phyloP scores from a whole-genome alignment of 2,888 invertebrate genomes.

The Drosophila dives region DNA sequence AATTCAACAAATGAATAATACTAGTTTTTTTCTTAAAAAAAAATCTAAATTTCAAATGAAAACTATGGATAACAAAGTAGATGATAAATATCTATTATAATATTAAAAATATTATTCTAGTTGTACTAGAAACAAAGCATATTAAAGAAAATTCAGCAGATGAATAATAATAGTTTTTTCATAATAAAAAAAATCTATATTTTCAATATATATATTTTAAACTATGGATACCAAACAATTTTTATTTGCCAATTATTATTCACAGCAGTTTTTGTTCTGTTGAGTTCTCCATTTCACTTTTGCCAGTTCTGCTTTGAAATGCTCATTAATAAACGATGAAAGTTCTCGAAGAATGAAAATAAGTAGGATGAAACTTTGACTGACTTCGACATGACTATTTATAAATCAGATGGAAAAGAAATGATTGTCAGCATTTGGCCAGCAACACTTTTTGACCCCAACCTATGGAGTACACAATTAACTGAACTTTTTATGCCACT shows the following conservation, averaged over 20 bases:
- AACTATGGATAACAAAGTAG: background rate
- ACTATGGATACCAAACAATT: background rate
- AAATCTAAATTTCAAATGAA: background rate
- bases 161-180: background rate
- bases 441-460: slow-evolving; percentile 32
- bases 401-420: slow-evolving; percentile 29
- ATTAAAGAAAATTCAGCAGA: no score
- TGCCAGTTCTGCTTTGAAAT: slow-evolving; percentile 3
- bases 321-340: slow-evolving; percentile 20
- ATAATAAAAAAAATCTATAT: background rate
- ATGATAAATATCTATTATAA: no score
- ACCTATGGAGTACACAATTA: slow-evolving; percentile 56
- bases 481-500: slow-evolving; percentile 29
- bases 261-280: slow-evolving; percentile 7
- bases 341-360: slow-evolving; percentile 1
- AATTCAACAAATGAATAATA: background rate
- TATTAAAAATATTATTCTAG: no score
- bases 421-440: slow-evolving; percentile 28
- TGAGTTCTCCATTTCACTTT: slow-evolving; percentile 11
- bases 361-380: slow-evolving; percentile 38
- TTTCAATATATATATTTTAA: no score
- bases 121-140: no score
- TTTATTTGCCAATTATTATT: slow-evolving; percentile 9
- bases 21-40: background rate
- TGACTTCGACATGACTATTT: slow-evolving; percentile 22